Base-by-base conservation (phyloP, 2,113 vertebrate species). In the Pavo muticus region DNA sequence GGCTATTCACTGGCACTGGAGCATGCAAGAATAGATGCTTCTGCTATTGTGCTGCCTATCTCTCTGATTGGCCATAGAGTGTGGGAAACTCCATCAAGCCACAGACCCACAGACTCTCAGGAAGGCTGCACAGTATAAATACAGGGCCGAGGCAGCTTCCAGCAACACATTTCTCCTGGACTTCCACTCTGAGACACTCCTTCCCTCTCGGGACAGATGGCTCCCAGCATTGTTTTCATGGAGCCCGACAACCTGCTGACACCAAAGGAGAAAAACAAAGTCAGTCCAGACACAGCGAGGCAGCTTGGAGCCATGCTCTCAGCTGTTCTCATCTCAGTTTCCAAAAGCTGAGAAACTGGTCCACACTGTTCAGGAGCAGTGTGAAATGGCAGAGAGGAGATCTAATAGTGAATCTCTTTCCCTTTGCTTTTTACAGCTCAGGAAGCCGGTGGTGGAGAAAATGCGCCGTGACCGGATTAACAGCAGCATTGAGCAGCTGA, bases 401-500 rank as follows among this genome's bases (percentile, higher is more conserved):
- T 60, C 74, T 82, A 44, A 72, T 63, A 39, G 32, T 8, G 32
- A 37, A 3, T 75, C 52, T 90, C 59, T 92, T 82, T 64, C 19
- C 47, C 79, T 74, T 95, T 91, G 72, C 91, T 82, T 71, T 93
- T 91, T 74, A 30, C 97, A 98, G 98, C 79, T 98, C 68, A 98
- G 98, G 56, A 98, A 98, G 90, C 98, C 98, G 0, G 97, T 97
- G 56, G 98, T 98, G 95, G 98, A 98, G 93, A 98, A 98, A 82
- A 98, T 98, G 98, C 98, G 98, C 56, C 97, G 98, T 3, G 98
- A 98, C 87, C 97, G 98, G 54, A 99, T 99, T 87, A 98, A 99
- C 96, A 98, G 95, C 97, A 98, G 98, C 97, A 98, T 99, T 7
- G 98, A 98, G 79, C 98, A 98, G 90, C 97, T 99, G 30, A 99